phyloP scores from a whole-genome alignment of 2,113 vertebrate genomes.

The Eurystomus gularis region DNA sequence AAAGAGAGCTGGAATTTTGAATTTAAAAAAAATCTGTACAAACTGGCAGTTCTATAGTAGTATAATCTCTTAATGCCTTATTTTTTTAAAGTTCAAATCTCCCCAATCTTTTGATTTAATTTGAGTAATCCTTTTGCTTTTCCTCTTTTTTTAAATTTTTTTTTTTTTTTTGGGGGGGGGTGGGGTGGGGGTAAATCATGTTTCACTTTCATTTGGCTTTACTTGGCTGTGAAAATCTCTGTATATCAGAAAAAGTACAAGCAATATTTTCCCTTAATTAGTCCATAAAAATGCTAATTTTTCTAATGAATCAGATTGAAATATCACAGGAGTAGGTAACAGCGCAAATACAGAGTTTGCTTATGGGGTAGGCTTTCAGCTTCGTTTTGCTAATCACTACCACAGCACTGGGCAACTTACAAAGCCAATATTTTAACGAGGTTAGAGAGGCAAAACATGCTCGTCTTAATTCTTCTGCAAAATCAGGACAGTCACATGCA shows the following conservation, averaged over 20 bases:
- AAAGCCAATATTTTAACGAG: background rate
- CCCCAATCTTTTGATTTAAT: background rate
- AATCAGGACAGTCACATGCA: background rate
- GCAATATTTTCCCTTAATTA: conserved; percentile 43
- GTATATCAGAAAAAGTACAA: background rate
- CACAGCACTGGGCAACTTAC: background rate
- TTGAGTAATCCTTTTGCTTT: background rate
- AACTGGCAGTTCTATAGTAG: background rate
- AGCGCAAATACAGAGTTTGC: conserved; percentile 17
- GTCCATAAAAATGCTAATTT: conserved; percentile 65
- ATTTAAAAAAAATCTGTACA: background rate
- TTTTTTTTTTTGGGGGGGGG: background rate
- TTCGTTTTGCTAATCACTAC: conserved; percentile 18
- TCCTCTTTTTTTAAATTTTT: background rate
- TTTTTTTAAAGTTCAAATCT: background rate
- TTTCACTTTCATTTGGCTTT: background rate
- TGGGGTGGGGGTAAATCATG: background rate
- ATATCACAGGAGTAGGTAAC: conserved; percentile 42
- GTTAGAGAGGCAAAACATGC: background rate
- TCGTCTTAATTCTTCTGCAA: background rate
- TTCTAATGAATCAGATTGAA: conserved; percentile 64
- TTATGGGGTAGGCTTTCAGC: background rate
- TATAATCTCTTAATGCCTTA: background rate
- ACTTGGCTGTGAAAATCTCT: background rate
- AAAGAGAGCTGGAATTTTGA: background rate